phyloP scores from a whole-genome alignment of 2,797 vertebrate species.

The Protonibea diacanthus region DNA sequence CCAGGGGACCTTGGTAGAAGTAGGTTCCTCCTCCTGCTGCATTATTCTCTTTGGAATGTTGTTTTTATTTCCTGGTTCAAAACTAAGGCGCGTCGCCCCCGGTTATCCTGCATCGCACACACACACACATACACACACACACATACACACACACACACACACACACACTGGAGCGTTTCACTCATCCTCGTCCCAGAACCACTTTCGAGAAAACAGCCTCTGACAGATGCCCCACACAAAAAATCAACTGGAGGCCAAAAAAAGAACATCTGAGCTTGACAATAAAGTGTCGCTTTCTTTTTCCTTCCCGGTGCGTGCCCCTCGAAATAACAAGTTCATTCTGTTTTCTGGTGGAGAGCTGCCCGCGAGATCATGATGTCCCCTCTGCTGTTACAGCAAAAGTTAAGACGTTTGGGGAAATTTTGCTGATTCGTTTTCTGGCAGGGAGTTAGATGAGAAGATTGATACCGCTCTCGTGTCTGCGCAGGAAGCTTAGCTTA shows the following conservation, averaged over 20 bases:
- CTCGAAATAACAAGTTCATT: constrained; percentile 55
- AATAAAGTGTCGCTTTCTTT: constrained; percentile 30
- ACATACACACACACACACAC: constrained; percentile 2
- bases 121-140: constrained; percentile 2
- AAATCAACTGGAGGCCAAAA: constrained; percentile 55
- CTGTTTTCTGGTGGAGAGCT: constrained; percentile 22
- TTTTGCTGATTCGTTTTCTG: neutral
- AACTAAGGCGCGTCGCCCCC: constrained; percentile 58
- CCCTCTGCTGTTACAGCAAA: constrained; percentile 3
- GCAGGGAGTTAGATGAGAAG: neutral
- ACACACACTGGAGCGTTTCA: constrained; percentile 34
- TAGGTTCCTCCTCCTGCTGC: constrained; percentile 80
- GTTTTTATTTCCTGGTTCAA: constrained; percentile 81
- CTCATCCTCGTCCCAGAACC: constrained; percentile 64
- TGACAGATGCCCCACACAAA: constrained; percentile 75
- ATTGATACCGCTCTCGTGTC: neutral
- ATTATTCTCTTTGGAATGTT: constrained; percentile 84
- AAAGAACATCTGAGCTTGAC: constrained; percentile 54
- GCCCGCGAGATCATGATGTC: neutral
- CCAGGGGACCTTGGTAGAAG: constrained; percentile 74
- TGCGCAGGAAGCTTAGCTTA: constrained; percentile 9
- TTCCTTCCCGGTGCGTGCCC: neutral
- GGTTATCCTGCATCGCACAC: constrained; percentile 55
- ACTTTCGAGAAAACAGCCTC: constrained; percentile 76
- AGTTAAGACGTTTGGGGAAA: constrained; percentile 12